Base-by-base conservation (phyloP, 2,797 vertebrate species). In the Pristis pectinata region DNA sequence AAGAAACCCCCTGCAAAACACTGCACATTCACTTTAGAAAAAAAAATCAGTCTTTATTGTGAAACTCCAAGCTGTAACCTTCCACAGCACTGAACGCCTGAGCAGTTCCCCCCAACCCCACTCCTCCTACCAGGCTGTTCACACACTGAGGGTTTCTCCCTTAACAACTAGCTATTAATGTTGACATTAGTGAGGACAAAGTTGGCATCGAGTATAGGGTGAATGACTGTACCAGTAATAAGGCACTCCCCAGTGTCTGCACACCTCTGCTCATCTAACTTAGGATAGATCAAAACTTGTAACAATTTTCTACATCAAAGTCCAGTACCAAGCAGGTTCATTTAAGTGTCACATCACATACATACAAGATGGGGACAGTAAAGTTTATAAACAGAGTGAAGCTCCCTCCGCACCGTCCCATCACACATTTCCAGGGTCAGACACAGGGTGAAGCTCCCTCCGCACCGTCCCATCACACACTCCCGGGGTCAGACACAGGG, bases 11-110 rank as follows among this genome's bases (percentile, higher is more conserved):
- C 53, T 87, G n/a, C 17, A 61, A n/a, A 19, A 61, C 13, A 89
- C 44, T 6, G 15, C 85, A 59, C 56, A 2, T 4, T 7, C 85
- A 59, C 56, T 61, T 61, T 61, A 89, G 56, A 89, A 61, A 89
- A 61, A 89, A 89, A n/a, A n/a, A n/a, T 89, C 59, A 61, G 53
- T 89, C 85, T 64, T 89, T 89, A 89, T 61, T 89, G 37, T 22
- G 85, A 15, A 89, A 89, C 85, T 59, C 85, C 85, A 61, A 59
- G 56, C 85, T 61, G 85, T 89, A 53, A 53, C 44, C 49, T 27
- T 85, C 24, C 13, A 85, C 82, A 85, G 82, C 49, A 85, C 44
- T 83, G 49, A 56, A 85, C 13, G 34, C 85, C 82, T 56, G 49
- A 34, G 49, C 82, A 85, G 27, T 53, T 53, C 53, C 82, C 56